Evolutionary conservation across 2,888 invertebrate species (phyloP).

Genomic region (Cephonodes hylas): DNA sequence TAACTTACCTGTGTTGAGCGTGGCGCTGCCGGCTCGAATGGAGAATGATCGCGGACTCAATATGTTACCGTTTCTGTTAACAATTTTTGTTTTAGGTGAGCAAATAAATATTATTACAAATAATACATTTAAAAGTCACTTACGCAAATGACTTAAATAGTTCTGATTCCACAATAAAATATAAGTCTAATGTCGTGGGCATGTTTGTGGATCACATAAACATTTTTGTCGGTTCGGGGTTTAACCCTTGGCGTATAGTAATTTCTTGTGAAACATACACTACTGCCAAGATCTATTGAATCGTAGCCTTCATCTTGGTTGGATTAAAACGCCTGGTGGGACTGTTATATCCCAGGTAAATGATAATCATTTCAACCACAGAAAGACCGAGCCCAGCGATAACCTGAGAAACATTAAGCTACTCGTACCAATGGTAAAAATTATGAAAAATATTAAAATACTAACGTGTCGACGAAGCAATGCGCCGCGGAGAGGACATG

Average conservation of each 20-base stretch:
- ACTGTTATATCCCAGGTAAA: no score
- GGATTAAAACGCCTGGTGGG: no score
- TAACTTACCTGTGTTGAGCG: slow-evolving; percentile 36
- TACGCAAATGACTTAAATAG: no score
- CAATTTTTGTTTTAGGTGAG: background rate
- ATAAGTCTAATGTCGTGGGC: no score
- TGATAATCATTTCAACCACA: no score
- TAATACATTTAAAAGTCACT: background rate
- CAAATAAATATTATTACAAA: background rate
- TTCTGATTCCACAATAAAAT: no score
- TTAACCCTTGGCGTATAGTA: no score
- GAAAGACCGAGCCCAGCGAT: background rate
- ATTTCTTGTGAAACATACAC: no score
- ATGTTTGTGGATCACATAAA: no score
- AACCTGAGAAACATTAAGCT: background rate
- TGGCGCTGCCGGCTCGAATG: slow-evolving; percentile 43
- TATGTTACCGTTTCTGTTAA: slow-evolving; percentile 31
- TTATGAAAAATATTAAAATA: background rate
- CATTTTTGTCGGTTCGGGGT: no score
- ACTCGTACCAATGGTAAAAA: background rate
- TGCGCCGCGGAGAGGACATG: slow-evolving; percentile 65
- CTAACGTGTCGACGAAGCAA: slow-evolving; percentile 58
- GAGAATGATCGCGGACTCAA: slow-evolving; percentile 28
- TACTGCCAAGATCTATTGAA: no score
- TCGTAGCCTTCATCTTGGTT: no score